Percentiles rank a stretch among this genome's conserved stretches.
Conservation (phyloP, 1,140 invertebrate species). For the Drosophila serrata region DNA sequence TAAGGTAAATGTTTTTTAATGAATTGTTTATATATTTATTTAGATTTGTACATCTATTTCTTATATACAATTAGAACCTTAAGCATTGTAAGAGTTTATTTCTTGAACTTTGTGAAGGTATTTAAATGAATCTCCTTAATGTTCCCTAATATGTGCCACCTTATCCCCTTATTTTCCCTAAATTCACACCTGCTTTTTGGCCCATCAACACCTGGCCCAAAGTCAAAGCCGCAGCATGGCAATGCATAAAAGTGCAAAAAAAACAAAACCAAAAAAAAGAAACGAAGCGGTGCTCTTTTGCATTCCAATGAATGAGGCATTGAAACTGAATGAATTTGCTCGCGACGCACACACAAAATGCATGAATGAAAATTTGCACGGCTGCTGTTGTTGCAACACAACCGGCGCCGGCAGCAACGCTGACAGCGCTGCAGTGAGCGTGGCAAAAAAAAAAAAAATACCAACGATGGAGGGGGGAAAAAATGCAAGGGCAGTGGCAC, state of each 20-base stretch:
- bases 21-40: neutral
- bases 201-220: slow-evolving; percentile 29
- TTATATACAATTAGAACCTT: neutral
- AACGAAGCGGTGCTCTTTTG: neutral
- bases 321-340: slow-evolving; percentile 74
- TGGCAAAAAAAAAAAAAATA: slow-evolving; percentile 11
- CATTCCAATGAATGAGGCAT: slow-evolving; percentile 68
- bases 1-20: neutral
- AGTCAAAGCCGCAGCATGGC: slow-evolving; percentile 30
- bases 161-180: neutral
- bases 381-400: slow-evolving; percentile 16
- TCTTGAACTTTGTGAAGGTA: neutral
- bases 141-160: neutral
- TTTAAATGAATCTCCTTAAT: neutral
- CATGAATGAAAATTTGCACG: slow-evolving; percentile 75
- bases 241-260: slow-evolving; percentile 7
- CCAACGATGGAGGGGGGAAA: too few relatives aligned
- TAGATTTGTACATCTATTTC: neutral
- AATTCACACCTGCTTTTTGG: slow-evolving; percentile 25
- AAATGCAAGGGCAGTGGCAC: slow-evolving; percentile 22
- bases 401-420: slow-evolving; percentile 20
- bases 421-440: slow-evolving; percentile 28
- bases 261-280: neutral
- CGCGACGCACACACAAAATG: slow-evolving; percentile 61
- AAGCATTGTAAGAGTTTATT: neutral